Evolutionary conservation across 1,140 invertebrate species (phyloP), one percentile per base, ranked within the genome.

Genomic region (Laodelphax striatellus): DNA sequence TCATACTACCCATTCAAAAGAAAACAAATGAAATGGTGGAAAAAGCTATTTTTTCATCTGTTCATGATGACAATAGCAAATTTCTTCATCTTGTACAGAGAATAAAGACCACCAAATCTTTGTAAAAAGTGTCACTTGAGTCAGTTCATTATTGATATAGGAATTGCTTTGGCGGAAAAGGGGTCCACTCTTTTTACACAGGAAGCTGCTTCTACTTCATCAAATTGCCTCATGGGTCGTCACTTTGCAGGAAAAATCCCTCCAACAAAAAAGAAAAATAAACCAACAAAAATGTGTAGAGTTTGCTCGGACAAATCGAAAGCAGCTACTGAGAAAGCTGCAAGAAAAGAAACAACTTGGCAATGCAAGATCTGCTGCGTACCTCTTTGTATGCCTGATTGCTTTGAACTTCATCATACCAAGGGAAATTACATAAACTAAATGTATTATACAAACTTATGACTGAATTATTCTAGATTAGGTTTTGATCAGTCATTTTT

Each of bases 1-100:
- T 5, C 55, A 21, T 57, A 57, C 42, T 57, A 57, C n/a, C 22
- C 55, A 6, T 57, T 31, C 55, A 41, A 57, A 42, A 31, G 34
- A 42, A 57, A 57, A 17, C 55, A 57, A 57, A 38, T 50, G 19
- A 52, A 58, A 50, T 58, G 57, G 44, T 58, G 57, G 57, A 58
- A 58, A 34, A 58, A 58, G 44, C 9, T 52, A 24, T 57, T 57
- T 44, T 57, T 57, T 28, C 24, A 58, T 52, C 52, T 52, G 3
- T 24, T 58, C 16, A 52, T 28, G 11, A 58, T 58, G 57, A 34
- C 43, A 11, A 52, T 52, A 28, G n/a, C 19, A 22, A 58, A 58
- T 34, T 4, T 21, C 8, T 58, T 52, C 17, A 44, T 58, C 34
- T 46, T 58, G 16, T 58, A 31, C 44, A 28, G 21, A 28, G 8